Conservation (phyloP, 2,113 vertebrate genomes). For the Scytalopus superciliaris region DNA sequence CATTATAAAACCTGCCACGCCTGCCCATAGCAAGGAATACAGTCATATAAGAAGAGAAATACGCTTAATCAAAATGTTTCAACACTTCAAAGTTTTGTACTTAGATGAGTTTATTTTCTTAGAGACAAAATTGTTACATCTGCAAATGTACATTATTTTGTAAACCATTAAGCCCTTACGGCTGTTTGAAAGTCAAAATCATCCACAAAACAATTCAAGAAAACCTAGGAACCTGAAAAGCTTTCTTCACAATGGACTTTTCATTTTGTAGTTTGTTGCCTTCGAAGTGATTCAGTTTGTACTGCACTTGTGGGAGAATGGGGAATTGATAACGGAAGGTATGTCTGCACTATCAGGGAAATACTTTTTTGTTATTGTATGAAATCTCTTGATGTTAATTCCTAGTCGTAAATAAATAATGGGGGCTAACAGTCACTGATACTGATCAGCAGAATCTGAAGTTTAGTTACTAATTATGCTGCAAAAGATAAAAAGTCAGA, state of each 20-base stretch:
- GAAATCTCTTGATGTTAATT: neutral
- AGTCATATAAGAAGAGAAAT: neutral
- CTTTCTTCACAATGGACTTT: neutral
- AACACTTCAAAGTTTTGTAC: slow-evolving; percentile 13
- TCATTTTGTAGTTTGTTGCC: neutral
- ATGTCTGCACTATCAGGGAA: neutral
- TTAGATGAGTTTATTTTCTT: slow-evolving; percentile 65
- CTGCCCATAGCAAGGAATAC: neutral
- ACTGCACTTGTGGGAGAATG: slow-evolving; percentile 24
- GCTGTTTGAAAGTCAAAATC: slow-evolving; percentile 44
- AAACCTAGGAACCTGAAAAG: neutral
- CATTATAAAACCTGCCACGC: neutral
- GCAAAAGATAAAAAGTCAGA: neutral
- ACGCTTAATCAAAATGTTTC: neutral
- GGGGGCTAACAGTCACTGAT: neutral
- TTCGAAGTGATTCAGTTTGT: slow-evolving; percentile 56
- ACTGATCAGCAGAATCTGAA: neutral
- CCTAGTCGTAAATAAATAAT: neutral
- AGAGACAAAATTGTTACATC: slow-evolving; percentile 46
- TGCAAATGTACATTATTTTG: slow-evolving; percentile 24
- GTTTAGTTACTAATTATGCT: neutral
- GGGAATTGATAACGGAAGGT: neutral
- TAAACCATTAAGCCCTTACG: slow-evolving; percentile 67
- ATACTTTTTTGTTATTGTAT: slow-evolving; percentile 6
- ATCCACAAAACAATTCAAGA: neutral